These are phyloP conservation scores for Rhamphomyia laevipes DNA, from an alignment of 2,888 invertebrate species.

Conservation along the genomic window DNA sequence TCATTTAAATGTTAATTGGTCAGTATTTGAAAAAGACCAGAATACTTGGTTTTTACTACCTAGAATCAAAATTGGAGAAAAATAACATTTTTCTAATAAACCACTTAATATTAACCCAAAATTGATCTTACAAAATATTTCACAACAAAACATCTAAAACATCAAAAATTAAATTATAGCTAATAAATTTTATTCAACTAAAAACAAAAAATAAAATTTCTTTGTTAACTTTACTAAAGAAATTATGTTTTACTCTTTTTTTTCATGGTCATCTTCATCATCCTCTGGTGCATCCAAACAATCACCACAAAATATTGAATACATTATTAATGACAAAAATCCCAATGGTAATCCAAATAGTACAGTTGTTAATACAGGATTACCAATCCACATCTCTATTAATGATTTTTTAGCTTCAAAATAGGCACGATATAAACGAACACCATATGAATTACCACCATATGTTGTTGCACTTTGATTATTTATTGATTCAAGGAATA, in stretches of 20 bases:
- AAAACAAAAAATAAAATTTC: neutral
- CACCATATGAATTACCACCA: slow-evolving; percentile 71
- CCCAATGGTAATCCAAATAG: slow-evolving; percentile 90
- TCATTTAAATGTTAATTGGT: too few species aligned
- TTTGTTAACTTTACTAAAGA: neutral
- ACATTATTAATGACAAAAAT: slow-evolving; percentile 86
- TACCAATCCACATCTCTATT: slow-evolving; percentile 80
- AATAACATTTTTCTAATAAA: too few species aligned
- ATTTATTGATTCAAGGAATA: slow-evolving; percentile 42
- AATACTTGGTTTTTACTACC: too few species aligned
- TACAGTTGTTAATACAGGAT: slow-evolving; percentile 84
- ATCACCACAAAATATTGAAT: slow-evolving; percentile 93
- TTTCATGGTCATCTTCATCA: slow-evolving; percentile 43
- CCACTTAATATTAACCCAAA: too few species aligned
- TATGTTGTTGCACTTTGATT: slow-evolving; percentile 70
- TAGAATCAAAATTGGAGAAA: too few species aligned
- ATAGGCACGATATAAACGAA: slow-evolving; percentile 64
- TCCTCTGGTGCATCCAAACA: slow-evolving; percentile 85
- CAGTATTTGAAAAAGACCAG: too few species aligned
- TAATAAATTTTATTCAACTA: too few species aligned
- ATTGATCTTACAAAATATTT: too few species aligned
- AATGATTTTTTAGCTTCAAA: slow-evolving; percentile 75
- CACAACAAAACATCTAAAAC: too few species aligned
- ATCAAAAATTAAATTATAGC: too few species aligned
- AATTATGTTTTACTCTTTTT: slow-evolving; percentile 35